Evolutionary conservation across 1,140 invertebrate genomes (phyloP).

Genomic region (Ylistrum balloti): DNA sequence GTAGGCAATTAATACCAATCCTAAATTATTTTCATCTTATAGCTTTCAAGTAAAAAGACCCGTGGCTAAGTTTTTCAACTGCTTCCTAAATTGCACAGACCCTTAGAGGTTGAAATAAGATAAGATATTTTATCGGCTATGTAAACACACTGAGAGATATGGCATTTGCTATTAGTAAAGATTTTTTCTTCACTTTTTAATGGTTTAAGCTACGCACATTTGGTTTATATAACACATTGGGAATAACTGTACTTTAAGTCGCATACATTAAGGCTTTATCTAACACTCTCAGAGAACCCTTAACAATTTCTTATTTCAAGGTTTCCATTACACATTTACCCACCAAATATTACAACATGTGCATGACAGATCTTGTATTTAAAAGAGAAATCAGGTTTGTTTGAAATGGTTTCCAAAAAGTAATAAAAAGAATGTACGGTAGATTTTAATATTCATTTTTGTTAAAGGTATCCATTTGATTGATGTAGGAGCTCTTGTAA

Average conservation of each 20-base stretch:
- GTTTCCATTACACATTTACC: no score
- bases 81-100: slow-evolving; percentile 4
- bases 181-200: slow-evolving; percentile 34
- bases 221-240: background rate
- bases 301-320: background rate
- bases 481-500: no score
- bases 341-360: no score
- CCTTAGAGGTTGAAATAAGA: background rate
- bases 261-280: background rate
- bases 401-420: no score
- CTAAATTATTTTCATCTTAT: background rate
- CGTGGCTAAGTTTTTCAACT: background rate
- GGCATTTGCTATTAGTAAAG: slow-evolving; percentile 15
- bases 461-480: no score
- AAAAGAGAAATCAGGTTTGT: no score
- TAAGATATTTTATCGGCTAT: background rate
- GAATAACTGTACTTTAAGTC: background rate
- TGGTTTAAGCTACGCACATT: slow-evolving; percentile 7
- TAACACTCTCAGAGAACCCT: background rate
- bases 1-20: background rate
- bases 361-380: no score
- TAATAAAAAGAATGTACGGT: no score
- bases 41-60: background rate
- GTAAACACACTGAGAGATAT: slow-evolving; percentile 6
- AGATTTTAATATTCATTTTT: no score